phyloP scores from a whole-genome alignment of 2,888 invertebrate genomes.

The Pollenia labialis region DNA sequence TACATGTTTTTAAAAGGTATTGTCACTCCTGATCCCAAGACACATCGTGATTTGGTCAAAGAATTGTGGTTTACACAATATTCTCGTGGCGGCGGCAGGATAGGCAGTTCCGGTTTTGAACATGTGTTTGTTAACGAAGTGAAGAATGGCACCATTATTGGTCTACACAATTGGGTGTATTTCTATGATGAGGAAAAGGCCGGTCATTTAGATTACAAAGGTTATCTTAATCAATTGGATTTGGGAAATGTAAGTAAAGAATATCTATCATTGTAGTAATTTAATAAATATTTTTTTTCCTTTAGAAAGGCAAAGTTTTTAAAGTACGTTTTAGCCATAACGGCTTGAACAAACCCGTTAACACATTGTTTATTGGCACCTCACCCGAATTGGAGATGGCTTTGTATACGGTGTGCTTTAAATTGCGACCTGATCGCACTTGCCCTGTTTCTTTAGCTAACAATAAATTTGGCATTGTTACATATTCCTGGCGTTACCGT shows the following conservation, averaged over 20 bases:
- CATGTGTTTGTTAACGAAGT: conserved; percentile 96
- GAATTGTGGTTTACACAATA: conserved; percentile 93
- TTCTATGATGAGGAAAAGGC: conserved; percentile 91
- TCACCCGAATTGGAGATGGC: conserved; percentile 97
- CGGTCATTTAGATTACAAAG: conserved; percentile 90
- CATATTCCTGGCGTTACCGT: conserved; percentile 89
- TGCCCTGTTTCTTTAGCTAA: conserved; percentile 91
- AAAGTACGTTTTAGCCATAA: conserved; percentile 90
- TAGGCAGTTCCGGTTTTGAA: conserved; percentile 96
- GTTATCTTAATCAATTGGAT: conserved; percentile 89
- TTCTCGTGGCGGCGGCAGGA: conserved; percentile 90
- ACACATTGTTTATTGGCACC: conserved; percentile 91
- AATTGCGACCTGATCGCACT: conserved; percentile 89
- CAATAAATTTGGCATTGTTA: conserved; percentile 89
- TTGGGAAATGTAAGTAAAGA: conserved; percentile 87
- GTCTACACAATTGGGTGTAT: conserved; percentile 96
- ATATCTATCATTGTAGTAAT: not conserved
- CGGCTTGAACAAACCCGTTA: conserved; percentile 90
- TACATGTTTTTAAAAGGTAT: conserved; percentile 83
- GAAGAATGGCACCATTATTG: conserved; percentile 90
- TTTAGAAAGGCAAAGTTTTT: conserved; percentile 90
- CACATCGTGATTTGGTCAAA: conserved; percentile 89
- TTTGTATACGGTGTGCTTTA: conserved; percentile 94
- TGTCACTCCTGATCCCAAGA: conserved; percentile 87
- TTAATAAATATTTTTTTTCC: not conserved